phyloP scores from a whole-genome alignment of 1,140 invertebrate genomes.

The Contarinia nasturtii region DNA sequence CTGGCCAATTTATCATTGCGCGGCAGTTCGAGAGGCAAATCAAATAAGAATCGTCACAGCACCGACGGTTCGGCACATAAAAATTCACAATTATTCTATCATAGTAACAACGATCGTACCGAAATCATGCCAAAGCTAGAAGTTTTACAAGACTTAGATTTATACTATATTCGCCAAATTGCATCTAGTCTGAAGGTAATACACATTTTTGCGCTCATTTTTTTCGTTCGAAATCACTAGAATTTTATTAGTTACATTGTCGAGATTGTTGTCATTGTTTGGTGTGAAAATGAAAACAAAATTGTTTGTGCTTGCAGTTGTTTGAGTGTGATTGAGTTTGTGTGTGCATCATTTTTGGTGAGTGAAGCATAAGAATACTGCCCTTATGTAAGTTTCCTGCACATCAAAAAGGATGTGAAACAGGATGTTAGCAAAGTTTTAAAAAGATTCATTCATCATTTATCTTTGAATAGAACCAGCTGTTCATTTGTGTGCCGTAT shows the following conservation, averaged over 20 bases:
- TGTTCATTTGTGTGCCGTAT: too few species aligned
- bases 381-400: background rate
- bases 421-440: too few species aligned
- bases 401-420: background rate
- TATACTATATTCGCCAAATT: conserved; percentile 29
- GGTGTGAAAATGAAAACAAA: too few species aligned
- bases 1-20: conserved; percentile 14
- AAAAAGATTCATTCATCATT: too few species aligned
- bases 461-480: too few species aligned
- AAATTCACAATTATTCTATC: background rate
- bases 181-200: conserved; percentile 28
- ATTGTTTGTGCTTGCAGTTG: too few species aligned
- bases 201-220: background rate
- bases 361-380: too few species aligned
- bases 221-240: background rate
- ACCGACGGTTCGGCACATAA: conserved; percentile 3
- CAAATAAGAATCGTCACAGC: conserved; percentile 3
- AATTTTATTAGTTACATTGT: background rate
- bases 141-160: conserved; percentile 25
- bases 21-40: conserved; percentile 2
- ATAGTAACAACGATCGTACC: background rate
- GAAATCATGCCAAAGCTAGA: conserved; percentile 14
- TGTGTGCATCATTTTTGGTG: too few species aligned
- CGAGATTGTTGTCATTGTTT: too few species aligned
- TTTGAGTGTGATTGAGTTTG: too few species aligned